These are phyloP conservation scores for Ibidorhyncha struthersii DNA, from an alignment of 2,113 vertebrate species.

Conservation along the genomic window DNA sequence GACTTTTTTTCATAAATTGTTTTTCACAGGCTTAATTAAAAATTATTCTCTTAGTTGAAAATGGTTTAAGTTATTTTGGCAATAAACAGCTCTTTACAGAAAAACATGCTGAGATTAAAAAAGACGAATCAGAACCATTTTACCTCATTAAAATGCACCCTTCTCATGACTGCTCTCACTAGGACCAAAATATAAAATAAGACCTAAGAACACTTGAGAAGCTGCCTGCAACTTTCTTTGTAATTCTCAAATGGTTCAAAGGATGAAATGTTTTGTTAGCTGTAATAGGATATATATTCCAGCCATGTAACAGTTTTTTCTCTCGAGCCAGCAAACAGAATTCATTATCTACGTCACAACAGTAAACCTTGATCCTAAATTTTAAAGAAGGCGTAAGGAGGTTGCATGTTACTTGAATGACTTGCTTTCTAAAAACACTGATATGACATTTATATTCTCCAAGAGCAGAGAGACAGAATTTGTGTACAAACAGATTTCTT, in stretches of 20 bases:
- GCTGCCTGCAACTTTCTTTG: neutral
- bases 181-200: neutral
- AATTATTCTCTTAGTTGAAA: neutral
- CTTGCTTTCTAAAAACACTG: conserved; percentile 43
- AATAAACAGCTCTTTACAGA: neutral
- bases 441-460: conserved; percentile 37
- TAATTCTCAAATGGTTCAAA: neutral
- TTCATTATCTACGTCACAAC: neutral
- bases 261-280: neutral
- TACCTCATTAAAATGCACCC: neutral
- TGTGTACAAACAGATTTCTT: conserved; percentile 32
- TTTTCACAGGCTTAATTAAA: neutral
- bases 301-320: neutral
- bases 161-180: neutral
- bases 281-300: neutral
- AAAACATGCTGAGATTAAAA: neutral
- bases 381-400: conserved; percentile 25
- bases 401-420: conserved; percentile 17
- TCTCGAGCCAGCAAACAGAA: conserved; percentile 3
- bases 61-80: neutral
- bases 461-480: neutral
- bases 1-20: neutral
- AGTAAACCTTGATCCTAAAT: conserved; percentile 29
- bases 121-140: neutral
- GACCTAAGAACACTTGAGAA: conserved; percentile 10